Evolutionary conservation across 2,113 vertebrate genomes (phyloP), one percentile per base, ranked within the genome.

Genomic region (Phaethornis superciliosus): DNA sequence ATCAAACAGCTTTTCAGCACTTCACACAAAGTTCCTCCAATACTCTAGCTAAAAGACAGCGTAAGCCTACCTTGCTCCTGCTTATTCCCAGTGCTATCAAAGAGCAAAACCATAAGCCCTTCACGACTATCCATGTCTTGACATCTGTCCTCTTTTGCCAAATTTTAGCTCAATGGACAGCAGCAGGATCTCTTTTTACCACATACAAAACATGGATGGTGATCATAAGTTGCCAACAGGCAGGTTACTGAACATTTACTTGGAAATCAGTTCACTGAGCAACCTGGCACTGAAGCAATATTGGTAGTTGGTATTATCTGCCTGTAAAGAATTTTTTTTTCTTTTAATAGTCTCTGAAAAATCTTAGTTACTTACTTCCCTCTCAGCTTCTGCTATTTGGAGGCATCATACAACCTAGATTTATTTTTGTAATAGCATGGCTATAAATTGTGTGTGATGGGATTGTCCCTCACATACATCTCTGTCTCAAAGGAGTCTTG

Each of bases 391-490:
- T 42, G 30, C 55, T 82, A 6, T 82, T 77, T 74, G 46, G 58
- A 88, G 71, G 63, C 59, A 88, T 70, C 51, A n/a, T 8, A 82
- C 7, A 30, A 85, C 37, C 42, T 42, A 64, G 21, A 67, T 83
- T 89, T 89, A 85, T 91, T 93, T 91, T 54, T 67, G 55, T 60
- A 89, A 55, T 32, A 47, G 35, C 35, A 30, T 2, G 12, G 52
- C 68, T 80, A 64, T 85, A 93, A 94, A 93, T 63, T 54, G 35
- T 32, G 59, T 7, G 14, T 30, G 62, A 87, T 47, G 23, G 49
- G 75, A 74, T 35, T 94, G 75, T 82, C 81, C 87, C 56, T 94
- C 79, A 94, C 82, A 87, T 49, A 60, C 33, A 64, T 56, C 52
- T 88, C 20, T 76, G n/a, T 75, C 79, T 94, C 68, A 32, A 80